Base-by-base conservation (phyloP, 2,797 vertebrate species). In the Setipinna tenuifilis region DNA sequence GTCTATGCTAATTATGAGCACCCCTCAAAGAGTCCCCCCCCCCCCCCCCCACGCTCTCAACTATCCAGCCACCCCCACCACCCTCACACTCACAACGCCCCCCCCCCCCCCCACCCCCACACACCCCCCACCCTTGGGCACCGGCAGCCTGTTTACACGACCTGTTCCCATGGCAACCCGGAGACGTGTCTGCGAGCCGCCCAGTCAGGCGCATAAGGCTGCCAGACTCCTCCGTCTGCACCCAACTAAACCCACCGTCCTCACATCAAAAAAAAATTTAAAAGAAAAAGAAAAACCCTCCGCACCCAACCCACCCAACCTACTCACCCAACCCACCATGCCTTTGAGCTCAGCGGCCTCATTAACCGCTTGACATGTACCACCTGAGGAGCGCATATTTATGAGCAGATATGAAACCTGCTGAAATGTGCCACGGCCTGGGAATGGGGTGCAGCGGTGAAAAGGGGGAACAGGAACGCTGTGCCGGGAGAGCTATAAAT, bases 81-180 rank as follows among this genome's bases (percentile, higher is more conserved):
- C 50, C 44, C 82, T 28, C 4, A 12, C 48, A 57, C 61, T 44
- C 46, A 14, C 65, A 21, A 54, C n/a, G 3, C 9, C 61, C 31
- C 31, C 25, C 81, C 9, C 59, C 21, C 80, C 81, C 41, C 17
- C 25, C 6, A 31, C 14, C 65, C 16, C 31, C 31, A 21, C 71
- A 12, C 7, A 5, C 23, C 25, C 68, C 16, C 35, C 5, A 0
- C 35, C 17, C 35, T 41, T 59, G 68, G 81, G 85, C 28, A 3
- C 82, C 68, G 31, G 68, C 14, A 68, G 71, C 16, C 82, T 81
- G 61, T 88, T 89, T 85, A 85, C 84, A 71, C 71, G 23, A 44
- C 78, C 61, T 10, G 85, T 87, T 87, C 86, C 88, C 85, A 84
- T 86, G 82, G 82, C 83, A 65, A 90, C 87, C 31, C 35, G 44